Conservation (phyloP, 2,888 invertebrate species). For the Phaonia tiefii region DNA sequence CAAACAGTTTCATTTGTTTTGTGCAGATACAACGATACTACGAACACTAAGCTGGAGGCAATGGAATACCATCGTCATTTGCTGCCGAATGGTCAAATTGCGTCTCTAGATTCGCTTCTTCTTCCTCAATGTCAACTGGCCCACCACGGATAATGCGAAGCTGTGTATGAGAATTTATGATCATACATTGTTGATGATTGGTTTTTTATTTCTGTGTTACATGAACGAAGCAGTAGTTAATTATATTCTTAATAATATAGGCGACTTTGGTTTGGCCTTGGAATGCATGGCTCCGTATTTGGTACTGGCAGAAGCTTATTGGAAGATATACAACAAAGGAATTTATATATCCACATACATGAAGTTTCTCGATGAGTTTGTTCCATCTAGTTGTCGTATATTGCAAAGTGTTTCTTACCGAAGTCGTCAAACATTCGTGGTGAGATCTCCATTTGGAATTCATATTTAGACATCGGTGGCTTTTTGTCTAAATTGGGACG, state of each 20-base stretch:
- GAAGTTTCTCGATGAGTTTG: conserved; percentile 71
- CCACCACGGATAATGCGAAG: conserved; percentile 52
- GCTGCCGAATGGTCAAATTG: conserved; percentile 54
- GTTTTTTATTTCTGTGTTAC: conserved; percentile 57
- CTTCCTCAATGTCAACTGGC: conserved; percentile 62
- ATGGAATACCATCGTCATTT: conserved; percentile 64
- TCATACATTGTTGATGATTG: conserved; percentile 38
- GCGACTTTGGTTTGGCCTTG: conserved; percentile 61
- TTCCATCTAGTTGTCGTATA: too few species aligned
- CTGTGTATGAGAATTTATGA: conserved; percentile 45
- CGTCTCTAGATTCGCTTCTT: conserved; percentile 65
- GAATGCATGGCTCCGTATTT: conserved; percentile 61
- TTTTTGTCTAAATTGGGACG: too few species aligned
- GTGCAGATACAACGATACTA: too few species aligned
- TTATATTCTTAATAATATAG: conserved; percentile 57
- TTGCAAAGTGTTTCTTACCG: too few species aligned
- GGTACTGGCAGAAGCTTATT: conserved; percentile 63
- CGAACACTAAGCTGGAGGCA: too few species aligned
- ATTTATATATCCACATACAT: conserved; percentile 67
- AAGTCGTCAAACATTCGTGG: too few species aligned
- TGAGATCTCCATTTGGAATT: too few species aligned
- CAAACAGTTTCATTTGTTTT: too few species aligned
- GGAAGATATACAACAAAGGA: conserved; percentile 65
- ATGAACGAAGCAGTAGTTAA: conserved; percentile 60
- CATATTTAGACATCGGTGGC: too few species aligned